Evolutionary conservation across 2,113 vertebrate species (phyloP).

Genomic region (Phalacrocorax aristotelis): DNA sequence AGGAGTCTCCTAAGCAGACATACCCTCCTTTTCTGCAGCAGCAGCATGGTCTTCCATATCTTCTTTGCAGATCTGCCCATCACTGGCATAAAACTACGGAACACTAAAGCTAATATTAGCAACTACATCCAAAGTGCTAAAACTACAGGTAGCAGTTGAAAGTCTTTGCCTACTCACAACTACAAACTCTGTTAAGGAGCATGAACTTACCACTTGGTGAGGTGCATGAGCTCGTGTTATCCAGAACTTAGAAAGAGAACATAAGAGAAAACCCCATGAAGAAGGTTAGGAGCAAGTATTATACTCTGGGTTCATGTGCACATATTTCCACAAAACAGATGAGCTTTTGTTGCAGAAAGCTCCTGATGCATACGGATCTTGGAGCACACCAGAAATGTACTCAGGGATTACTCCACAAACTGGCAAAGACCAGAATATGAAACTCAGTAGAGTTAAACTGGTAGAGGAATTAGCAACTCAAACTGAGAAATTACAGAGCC

Average conservation of each 20-base stretch:
- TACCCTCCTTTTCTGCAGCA: not conserved
- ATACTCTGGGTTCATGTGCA: not conserved
- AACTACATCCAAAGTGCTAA: not conserved
- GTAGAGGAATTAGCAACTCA: not conserved
- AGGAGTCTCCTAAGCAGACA: not conserved
- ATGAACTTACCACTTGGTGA: constrained; percentile 69
- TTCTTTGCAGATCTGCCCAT: not conserved
- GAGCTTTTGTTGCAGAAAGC: not conserved
- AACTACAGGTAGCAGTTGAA: not conserved
- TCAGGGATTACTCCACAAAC: not conserved
- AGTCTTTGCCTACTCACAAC: not conserved
- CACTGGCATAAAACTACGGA: not conserved
- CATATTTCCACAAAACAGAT: not conserved
- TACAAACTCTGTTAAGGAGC: not conserved
- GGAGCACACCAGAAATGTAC: not conserved
- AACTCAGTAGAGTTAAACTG: not conserved
- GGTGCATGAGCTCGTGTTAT: constrained; percentile 53
- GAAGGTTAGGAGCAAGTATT: not conserved
- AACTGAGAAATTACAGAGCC: not conserved
- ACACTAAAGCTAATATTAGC: not conserved
- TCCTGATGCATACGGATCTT: not conserved
- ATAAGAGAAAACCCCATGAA: not conserved
- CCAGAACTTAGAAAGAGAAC: constrained; percentile 63
- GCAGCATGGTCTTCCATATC: not conserved
- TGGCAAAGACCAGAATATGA: not conserved